A percentile compares a stretch with the other conserved stretches of the same genome.
Conservation (phyloP, 2,797 vertebrate genomes). For the Gymnothorax javanicus region DNA sequence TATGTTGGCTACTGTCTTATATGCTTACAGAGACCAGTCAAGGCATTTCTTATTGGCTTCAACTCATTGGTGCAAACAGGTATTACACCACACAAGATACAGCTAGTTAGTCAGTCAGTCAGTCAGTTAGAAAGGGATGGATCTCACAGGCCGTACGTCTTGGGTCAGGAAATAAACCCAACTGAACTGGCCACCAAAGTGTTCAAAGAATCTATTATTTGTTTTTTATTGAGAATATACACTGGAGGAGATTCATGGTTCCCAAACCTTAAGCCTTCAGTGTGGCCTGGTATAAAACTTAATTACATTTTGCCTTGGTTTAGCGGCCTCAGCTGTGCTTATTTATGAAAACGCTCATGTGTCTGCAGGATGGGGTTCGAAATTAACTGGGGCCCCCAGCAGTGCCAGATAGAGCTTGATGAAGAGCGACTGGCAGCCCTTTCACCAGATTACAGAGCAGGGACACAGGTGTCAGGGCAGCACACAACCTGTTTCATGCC, state of each 20-base stretch:
- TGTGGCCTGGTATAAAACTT: conserved; percentile 14
- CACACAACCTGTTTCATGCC: background rate
- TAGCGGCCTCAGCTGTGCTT: conserved; percentile 29
- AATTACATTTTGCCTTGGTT: conserved; percentile 24
- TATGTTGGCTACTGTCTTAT: no score
- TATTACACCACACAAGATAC: no score
- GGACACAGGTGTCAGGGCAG: background rate
- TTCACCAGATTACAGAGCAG: background rate
- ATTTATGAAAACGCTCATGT: conserved; percentile 35
- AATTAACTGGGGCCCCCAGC: conserved; percentile 2
- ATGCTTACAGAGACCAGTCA: no score
- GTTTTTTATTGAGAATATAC: background rate
- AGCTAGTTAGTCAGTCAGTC: no score
- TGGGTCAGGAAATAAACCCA: conserved; percentile 10
- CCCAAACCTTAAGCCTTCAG: conserved; percentile 23
- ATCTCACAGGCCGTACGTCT: no score
- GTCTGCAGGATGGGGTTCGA: conserved; percentile 1
- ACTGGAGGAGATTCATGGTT: conserved; percentile 30
- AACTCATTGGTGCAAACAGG: no score
- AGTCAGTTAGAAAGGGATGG: no score
- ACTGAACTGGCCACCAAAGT: conserved; percentile 24
- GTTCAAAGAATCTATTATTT: conserved; percentile 28
- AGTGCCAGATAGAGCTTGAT: background rate
- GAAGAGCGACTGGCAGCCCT: conserved; percentile 8
- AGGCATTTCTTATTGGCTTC: no score